phyloP scores from a whole-genome alignment of 2,797 vertebrate species.

The Ambastaia sidthimunki region DNA sequence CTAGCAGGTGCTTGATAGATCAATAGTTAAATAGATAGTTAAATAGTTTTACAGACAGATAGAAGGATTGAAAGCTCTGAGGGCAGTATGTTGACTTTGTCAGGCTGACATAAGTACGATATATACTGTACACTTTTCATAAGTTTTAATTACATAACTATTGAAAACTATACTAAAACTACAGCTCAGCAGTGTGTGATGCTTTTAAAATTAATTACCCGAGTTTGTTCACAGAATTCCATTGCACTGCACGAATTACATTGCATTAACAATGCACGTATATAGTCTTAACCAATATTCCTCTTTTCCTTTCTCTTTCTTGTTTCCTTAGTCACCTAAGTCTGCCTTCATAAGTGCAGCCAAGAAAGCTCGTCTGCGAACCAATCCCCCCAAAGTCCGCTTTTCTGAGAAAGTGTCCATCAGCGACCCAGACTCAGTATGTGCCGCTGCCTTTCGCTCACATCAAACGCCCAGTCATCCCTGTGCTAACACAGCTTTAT shows the following conservation, averaged over 20 bases:
- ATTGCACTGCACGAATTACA: background rate
- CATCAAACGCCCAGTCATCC: conserved; percentile 11
- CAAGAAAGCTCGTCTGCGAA: conserved; percentile 95
- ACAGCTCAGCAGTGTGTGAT: background rate
- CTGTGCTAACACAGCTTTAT: no score
- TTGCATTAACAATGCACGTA: background rate
- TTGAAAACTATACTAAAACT: no score
- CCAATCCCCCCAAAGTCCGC: conserved; percentile 94
- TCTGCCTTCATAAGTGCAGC: conserved; percentile 98
- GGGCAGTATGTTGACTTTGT: no score
- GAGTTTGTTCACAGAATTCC: background rate
- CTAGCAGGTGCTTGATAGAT: no score
- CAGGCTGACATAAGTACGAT: no score
- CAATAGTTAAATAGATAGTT: no score
- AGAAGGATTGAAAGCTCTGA: no score
- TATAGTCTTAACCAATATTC: conserved; percentile 51
- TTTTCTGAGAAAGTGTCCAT: conserved; percentile 98
- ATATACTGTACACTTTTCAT: no score
- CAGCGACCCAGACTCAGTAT: conserved; percentile 93
- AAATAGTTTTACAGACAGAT: no score
- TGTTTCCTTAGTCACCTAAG: conserved; percentile 88
- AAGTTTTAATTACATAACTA: no score
- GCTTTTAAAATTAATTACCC: background rate
- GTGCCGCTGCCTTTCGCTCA: conserved; percentile 62
- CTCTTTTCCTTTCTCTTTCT: conserved; percentile 54